Evolutionary conservation across 2,888 invertebrate genomes (phyloP).

Genomic region (Pammene fasciana): DNA sequence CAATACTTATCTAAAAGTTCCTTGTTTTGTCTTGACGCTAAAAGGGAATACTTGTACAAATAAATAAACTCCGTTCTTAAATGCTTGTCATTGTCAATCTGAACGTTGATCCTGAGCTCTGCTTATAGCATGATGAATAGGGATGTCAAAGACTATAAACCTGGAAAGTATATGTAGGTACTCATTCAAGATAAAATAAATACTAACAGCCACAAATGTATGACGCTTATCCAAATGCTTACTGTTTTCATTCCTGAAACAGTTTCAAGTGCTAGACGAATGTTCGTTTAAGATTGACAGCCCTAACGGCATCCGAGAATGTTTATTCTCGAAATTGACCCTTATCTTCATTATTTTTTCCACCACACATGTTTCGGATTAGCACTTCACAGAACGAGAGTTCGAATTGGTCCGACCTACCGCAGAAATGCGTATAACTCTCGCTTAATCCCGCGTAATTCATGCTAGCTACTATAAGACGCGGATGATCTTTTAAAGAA

Average conservation of each 20-base stretch:
- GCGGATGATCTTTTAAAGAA: constrained; percentile 59
- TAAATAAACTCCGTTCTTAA: constrained; percentile 79
- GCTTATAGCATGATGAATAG: constrained; percentile 71
- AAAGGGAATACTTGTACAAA: constrained; percentile 82
- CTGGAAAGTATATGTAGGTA: neutral
- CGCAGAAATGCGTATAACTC: constrained; percentile 73
- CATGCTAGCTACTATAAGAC: constrained; percentile 69
- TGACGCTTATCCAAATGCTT: neutral
- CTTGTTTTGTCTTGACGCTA: constrained; percentile 76
- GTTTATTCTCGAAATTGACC: constrained; percentile 77
- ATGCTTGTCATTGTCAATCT: constrained; percentile 82
- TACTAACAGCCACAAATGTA: neutral
- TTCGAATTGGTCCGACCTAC: constrained; percentile 67
- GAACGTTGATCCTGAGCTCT: constrained; percentile 69
- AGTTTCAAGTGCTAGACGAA: constrained; percentile 3
- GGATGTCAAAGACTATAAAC: constrained; percentile 15
- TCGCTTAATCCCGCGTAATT: constrained; percentile 73
- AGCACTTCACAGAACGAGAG: constrained; percentile 75
- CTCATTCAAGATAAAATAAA: neutral
- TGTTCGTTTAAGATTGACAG: constrained; percentile 12
- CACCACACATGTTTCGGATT: constrained; percentile 80
- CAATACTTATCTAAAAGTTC: constrained; percentile 78
- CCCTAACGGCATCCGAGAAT: constrained; percentile 46
- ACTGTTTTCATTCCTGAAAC: neutral
- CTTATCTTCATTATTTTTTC: constrained; percentile 76